Conservation (phyloP, 2,113 vertebrate genomes). For the Haemorhous mexicanus region DNA sequence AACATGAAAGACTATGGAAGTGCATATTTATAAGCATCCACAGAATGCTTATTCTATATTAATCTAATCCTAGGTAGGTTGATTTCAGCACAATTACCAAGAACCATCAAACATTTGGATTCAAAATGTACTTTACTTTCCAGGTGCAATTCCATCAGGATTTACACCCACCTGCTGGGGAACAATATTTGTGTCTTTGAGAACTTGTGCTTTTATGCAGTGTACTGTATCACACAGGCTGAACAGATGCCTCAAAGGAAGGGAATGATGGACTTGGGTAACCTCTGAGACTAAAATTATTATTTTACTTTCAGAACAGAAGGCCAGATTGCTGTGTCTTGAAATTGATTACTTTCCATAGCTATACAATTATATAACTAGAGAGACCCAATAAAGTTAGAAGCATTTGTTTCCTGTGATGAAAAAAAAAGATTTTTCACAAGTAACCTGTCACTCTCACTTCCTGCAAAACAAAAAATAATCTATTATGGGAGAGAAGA, state of each 20-base stretch:
- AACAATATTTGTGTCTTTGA: not conserved
- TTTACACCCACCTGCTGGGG: not conserved
- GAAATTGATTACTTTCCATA: not conserved
- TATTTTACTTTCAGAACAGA: not conserved
- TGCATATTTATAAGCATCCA: not conserved
- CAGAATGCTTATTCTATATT: not conserved
- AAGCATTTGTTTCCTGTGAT: not conserved
- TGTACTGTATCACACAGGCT: not conserved
- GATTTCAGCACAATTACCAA: not conserved
- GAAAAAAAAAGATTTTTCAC: not conserved
- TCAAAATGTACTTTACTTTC: not conserved
- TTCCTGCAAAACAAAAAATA: not conserved
- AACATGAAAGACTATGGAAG: not conserved
- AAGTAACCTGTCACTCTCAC: not conserved
- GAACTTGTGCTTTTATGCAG: not conserved
- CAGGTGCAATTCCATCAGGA: not conserved
- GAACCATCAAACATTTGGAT: not conserved
- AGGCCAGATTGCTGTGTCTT: not conserved
- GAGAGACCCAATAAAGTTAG: not conserved
- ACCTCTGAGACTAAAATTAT: not conserved
- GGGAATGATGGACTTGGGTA: not conserved
- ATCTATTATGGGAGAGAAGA: not conserved
- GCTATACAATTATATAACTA: not conserved
- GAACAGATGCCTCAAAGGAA: not conserved
- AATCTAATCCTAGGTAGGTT: not conserved